Base-by-base conservation (phyloP, 2,888 invertebrate genomes). In the Polydrusus tereticollis region DNA sequence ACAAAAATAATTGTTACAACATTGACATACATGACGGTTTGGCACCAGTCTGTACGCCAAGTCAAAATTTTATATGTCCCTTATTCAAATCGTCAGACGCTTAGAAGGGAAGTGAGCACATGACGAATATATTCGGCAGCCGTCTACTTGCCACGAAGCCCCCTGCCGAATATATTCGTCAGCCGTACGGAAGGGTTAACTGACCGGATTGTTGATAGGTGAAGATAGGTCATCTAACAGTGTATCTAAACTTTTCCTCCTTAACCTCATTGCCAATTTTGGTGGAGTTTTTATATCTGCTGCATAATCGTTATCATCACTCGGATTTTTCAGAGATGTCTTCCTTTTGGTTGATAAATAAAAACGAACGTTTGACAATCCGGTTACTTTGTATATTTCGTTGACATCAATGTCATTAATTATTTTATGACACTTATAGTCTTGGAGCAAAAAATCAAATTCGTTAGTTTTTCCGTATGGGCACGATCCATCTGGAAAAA, bases 391-490 rank as follows among this genome's bases (percentile, higher is more conserved):
- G 18, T 43, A 43, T 8, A 43, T 43, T 43, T 43, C 18, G 18
- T 43, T 43, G 16, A 43, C 43, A 43, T 43, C 43, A 43, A 43
- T 18, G 16, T 16, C 18, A 38, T 38, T 38, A 38, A 12, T 38
- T n/a, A 38, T 38, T 38, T 38, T 38, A 43, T 43, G 43, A 43
- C 43, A 43, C 18, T 43, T 43, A 43, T 43, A 43, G 18, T 43
- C 43, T 18, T 18, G 43, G 1, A 43, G 18, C 43, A 18, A 16
- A 18, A 16, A 16, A 43, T 43, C 43, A 43, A 43, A 43, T 43
- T 43, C 16, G 18, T 43, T 18, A 16, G 6, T 18, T 43, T 16
- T 18, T 16, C 43, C 43, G 16, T 43, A 18, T 16, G 43, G 16
- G 16, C 10, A 43, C 16, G 18, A 18, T 16, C 18, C 43, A 43